phyloP scores from a whole-genome alignment of 2,797 vertebrate genomes.

The Crotalus adamanteus region DNA sequence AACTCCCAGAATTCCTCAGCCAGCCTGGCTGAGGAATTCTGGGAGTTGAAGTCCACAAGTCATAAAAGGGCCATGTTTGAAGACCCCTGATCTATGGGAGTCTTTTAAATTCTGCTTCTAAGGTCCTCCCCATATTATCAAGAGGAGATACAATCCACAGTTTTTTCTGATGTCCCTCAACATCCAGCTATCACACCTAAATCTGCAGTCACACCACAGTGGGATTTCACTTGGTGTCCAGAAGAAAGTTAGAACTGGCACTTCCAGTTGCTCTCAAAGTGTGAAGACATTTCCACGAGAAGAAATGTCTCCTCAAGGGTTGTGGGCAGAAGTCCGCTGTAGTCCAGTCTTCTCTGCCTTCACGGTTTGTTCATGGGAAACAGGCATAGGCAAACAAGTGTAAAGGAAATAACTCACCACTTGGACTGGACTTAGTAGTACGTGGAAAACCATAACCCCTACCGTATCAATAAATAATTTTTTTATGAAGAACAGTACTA shows the following conservation, averaged over 20 bases:
- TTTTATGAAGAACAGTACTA: not conserved
- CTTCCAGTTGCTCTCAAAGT: not conserved
- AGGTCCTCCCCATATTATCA: too few species aligned
- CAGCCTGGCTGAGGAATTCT: too few species aligned
- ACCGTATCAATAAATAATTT: not conserved
- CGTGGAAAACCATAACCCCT: not conserved
- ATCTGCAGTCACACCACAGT: too few species aligned
- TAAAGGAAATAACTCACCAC: not conserved
- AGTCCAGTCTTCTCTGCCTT: not conserved
- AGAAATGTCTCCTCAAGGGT: not conserved
- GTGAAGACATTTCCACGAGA: not conserved
- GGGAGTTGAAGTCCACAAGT: too few species aligned
- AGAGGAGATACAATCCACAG: too few species aligned
- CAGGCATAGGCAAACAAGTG: not conserved
- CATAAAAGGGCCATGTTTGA: too few species aligned
- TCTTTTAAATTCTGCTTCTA: too few species aligned
- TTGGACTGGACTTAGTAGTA: not conserved
- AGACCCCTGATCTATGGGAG: too few species aligned
- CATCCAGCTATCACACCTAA: too few species aligned
- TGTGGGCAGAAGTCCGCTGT: not conserved
- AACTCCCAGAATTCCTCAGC: too few species aligned
- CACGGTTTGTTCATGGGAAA: not conserved
- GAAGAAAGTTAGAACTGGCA: not conserved
- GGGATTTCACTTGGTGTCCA: not conserved
- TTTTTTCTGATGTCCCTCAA: too few species aligned